Conservation (phyloP, 2,888 invertebrate species). For the Xestia c-nigrum region DNA sequence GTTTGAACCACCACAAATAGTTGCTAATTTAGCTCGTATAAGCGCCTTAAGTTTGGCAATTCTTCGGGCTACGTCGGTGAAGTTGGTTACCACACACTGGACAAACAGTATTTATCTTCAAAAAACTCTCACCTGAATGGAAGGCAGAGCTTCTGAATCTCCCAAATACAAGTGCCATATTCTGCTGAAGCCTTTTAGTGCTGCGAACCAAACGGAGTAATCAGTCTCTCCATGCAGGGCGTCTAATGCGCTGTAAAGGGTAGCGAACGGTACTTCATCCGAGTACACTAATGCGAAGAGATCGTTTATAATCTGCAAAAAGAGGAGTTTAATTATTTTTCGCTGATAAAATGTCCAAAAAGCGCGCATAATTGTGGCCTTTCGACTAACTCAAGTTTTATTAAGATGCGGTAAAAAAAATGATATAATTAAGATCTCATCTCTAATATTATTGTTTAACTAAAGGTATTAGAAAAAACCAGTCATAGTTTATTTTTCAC, state of each 20-base stretch:
- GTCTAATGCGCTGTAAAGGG: slow-evolving; percentile 90
- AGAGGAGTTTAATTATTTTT: slow-evolving; percentile 1
- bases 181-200: slow-evolving; percentile 88
- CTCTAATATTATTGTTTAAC: background rate
- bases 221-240: slow-evolving; percentile 92
- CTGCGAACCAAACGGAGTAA: slow-evolving; percentile 94
- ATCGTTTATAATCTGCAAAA: slow-evolving; percentile 93
- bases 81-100: too few species aligned
- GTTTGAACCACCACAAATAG: too few species aligned
- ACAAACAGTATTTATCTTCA: background rate
- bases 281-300: slow-evolving; percentile 92
- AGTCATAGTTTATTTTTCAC: background rate
- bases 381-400: background rate
- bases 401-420: too few species aligned
- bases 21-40: too few species aligned
- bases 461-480: background rate
- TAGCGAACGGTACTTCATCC: slow-evolving; percentile 89
- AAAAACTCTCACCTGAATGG: slow-evolving; percentile 77
- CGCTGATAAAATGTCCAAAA: background rate
- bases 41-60: too few species aligned
- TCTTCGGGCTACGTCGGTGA: too few species aligned
- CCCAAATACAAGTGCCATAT: slow-evolving; percentile 79
- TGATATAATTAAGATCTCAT: background rate
- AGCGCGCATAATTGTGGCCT: background rate
- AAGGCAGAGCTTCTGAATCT: slow-evolving; percentile 68